A percentile compares a stretch with the other conserved stretches of the same genome.
These are phyloP conservation scores for Apamea epomidion DNA, from an alignment of 2,888 invertebrate species.

Conservation along the genomic window DNA sequence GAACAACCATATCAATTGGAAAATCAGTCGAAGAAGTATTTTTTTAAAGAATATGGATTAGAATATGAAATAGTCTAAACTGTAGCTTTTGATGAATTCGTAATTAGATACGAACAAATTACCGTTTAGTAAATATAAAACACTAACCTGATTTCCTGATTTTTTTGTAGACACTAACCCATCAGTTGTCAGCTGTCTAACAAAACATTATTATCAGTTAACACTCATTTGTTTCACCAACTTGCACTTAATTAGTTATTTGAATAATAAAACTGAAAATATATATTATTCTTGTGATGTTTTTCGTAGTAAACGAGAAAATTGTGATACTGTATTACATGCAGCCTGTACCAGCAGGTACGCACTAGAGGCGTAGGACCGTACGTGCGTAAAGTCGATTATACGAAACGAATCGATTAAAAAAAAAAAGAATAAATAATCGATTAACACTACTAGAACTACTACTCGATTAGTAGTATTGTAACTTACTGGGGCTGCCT, in stretches of 20 bases:
- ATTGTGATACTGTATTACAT: background rate
- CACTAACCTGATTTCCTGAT: conserved; percentile 76
- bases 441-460: background rate
- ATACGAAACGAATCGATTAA: background rate
- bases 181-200: conserved; percentile 64
- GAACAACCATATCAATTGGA: background rate
- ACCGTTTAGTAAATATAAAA: conserved; percentile 49
- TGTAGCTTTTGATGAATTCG: conserved; percentile 3
- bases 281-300: conserved; percentile 40
- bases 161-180: conserved; percentile 61
- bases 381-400: conserved; percentile 17
- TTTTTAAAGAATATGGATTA: background rate
- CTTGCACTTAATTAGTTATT: background rate
- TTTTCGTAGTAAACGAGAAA: conserved; percentile 27
- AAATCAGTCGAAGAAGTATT: background rate
- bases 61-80: conserved; percentile 1
- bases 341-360: conserved; percentile 38
- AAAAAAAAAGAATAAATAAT: background rate
- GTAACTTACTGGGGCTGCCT: too few relatives aligned
- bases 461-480: too few relatives aligned
- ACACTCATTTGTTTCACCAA: conserved; percentile 47
- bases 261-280: conserved; percentile 24
- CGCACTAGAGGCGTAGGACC: conserved; percentile 42
- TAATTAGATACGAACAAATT: conserved; percentile 14
- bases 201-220: conserved; percentile 39